These are phyloP conservation scores for Channallabes apus DNA, from an alignment of 2,797 vertebrate genomes.

Conservation along the genomic window DNA sequence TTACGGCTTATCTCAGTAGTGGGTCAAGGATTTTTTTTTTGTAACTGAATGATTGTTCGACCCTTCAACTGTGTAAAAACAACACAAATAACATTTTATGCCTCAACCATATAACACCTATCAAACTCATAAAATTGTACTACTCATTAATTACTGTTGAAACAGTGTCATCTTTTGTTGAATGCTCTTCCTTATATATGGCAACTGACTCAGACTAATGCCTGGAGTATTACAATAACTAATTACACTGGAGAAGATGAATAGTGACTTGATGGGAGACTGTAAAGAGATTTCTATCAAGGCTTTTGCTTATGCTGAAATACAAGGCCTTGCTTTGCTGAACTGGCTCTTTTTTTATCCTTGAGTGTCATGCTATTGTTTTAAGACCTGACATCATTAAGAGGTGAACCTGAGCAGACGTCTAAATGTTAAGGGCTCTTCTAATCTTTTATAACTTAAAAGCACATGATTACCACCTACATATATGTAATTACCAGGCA, in stretches of 20 bases:
- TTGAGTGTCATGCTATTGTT: constrained; percentile 29
- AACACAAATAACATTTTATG: constrained; percentile 37
- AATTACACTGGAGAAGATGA: constrained; percentile 49
- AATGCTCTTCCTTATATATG: constrained; percentile 21
- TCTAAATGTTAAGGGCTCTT: constrained; percentile 61
- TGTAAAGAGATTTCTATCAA: constrained; percentile 37
- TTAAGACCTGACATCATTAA: constrained; percentile 48
- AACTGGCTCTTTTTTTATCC: constrained; percentile 12
- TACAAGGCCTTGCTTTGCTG: constrained; percentile 27
- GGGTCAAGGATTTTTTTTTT: constrained; percentile 16
- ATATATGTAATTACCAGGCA: constrained; percentile 76
- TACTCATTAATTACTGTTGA: constrained; percentile 19
- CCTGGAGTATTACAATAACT: constrained; percentile 51
- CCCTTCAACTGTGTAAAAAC: constrained; percentile 23
- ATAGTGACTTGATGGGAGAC: constrained; percentile 47
- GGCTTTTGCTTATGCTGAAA: constrained; percentile 43
- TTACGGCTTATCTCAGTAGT: constrained; percentile 22
- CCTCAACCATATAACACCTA: constrained; percentile 10
- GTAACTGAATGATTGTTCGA: constrained; percentile 11
- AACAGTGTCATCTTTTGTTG: constrained; percentile 37
- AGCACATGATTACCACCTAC: constrained; percentile 69
- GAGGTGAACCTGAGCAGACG: constrained; percentile 66
- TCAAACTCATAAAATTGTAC: constrained; percentile 24
- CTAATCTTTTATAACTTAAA: constrained; percentile 69
- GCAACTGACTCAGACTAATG: constrained; percentile 29